Evolutionary conservation across 37 sponge, comb jelly and placozoan genomes (phyloP).

Genomic region (Geodia barretti): DNA sequence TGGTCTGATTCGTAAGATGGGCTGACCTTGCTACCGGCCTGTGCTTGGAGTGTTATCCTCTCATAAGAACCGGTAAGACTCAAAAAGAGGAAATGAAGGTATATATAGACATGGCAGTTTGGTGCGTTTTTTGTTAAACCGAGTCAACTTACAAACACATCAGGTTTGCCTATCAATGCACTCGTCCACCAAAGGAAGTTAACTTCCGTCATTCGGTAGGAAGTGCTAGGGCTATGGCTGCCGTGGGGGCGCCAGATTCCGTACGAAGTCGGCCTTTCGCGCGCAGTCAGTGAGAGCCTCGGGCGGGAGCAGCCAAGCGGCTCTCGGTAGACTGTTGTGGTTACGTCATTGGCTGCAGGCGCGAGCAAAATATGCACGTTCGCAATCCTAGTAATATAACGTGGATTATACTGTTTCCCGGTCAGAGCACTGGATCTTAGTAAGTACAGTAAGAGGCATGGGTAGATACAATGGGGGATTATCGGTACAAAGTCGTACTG

Average conservation of each 20-base stretch:
- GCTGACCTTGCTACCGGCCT: too few species aligned
- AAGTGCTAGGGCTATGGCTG: too few species aligned
- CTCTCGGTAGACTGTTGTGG: too few species aligned
- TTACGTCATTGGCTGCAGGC: neutral
- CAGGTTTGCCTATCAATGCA: too few species aligned
- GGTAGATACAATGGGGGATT: constrained; percentile 41
- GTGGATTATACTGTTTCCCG: neutral
- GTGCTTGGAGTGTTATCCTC: too few species aligned
- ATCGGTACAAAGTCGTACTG: constrained; percentile 14
- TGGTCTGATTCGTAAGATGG: too few species aligned
- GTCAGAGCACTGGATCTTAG: constrained; percentile 9
- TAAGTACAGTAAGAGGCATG: constrained; percentile 22
- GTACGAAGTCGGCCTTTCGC: too few species aligned
- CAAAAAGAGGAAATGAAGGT: constrained; percentile 44
- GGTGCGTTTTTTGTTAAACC: neutral
- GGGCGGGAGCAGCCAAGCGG: too few species aligned
- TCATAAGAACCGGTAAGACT: constrained; percentile 18
- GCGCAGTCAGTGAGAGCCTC: too few species aligned
- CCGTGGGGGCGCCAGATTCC: too few species aligned
- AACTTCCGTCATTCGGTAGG: too few species aligned
- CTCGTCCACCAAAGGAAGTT: too few species aligned
- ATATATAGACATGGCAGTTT: neutral
- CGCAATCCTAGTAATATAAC: neutral
- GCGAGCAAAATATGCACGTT: constrained; percentile 4
- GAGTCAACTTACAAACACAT: neutral